Conservation (phyloP, 2,888 invertebrate genomes). For the Papilio elwesi region DNA sequence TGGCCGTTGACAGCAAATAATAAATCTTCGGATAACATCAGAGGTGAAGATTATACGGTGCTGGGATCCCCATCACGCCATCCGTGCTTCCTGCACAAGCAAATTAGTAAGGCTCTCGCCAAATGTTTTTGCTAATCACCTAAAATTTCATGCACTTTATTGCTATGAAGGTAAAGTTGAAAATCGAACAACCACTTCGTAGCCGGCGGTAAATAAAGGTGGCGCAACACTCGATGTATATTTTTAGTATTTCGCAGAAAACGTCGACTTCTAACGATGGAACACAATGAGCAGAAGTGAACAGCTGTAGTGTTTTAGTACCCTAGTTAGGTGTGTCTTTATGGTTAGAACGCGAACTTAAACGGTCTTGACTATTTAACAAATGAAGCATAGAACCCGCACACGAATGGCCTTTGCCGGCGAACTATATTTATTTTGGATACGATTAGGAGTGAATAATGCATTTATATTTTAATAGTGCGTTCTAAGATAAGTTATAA, state of each 20-base stretch:
- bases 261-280: conserved; percentile 62
- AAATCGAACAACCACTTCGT: conserved; percentile 51
- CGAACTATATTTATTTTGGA: conserved; percentile 9
- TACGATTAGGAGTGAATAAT: not conserved
- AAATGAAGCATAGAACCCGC: conserved; percentile 44
- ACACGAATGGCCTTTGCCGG: conserved; percentile 40
- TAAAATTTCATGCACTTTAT: conserved; percentile 50
- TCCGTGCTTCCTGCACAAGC: conserved; percentile 81
- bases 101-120: conserved; percentile 79
- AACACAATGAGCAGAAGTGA: conserved; percentile 74
- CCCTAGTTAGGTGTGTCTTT: conserved; percentile 58
- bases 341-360: conserved; percentile 39
- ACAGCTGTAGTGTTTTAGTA: conserved; percentile 63
- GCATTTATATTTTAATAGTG: too few relatives aligned
- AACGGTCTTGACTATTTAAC: conserved; percentile 42
- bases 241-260: conserved; percentile 81
- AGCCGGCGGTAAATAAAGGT: conserved; percentile 52
- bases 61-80: conserved; percentile 77
- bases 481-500: too few relatives aligned
- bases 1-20: conserved; percentile 79
- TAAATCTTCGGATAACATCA: conserved; percentile 83
- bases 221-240: conserved; percentile 60
- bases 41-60: conserved; percentile 81
- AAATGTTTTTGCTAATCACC: conserved; percentile 58
- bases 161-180: conserved; percentile 50